Evolutionary conservation across 1,140 invertebrate species (phyloP), one percentile per base, ranked within the genome.

Genomic region (Mylabris phalerata): DNA sequence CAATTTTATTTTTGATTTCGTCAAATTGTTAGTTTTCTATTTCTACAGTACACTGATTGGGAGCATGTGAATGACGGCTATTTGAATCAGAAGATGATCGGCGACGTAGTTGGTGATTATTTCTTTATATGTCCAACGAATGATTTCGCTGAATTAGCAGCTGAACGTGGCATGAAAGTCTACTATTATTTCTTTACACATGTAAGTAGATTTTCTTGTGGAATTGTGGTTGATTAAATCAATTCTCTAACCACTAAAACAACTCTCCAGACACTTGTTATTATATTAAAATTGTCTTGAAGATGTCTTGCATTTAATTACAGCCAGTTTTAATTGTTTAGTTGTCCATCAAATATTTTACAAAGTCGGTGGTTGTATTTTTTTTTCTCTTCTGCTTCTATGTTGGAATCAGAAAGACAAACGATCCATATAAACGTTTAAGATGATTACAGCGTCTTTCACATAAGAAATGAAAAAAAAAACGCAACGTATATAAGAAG

Each of bases 171-270:
- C 24, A 84, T 88, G 71, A 84, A 87, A 59, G 89, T 93, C 42
- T 95, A 93, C 73, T 95, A 93, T 70, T 98, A 98, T 75, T 97
- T 92, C 73, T 93, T 93, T 72, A 92, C 89, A 32, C 91, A 93
- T 74, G 90, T 92, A 77, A 85, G 83, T 84, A 75, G 13, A 47
- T 32, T 32, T 32, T 32, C 32, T 32, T 5, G 32, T 32, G 19
- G 19, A 19, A 19, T 19, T 19, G n/a, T 13, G 6, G 44, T 46
- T 46, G 44, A 9, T 19, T 19, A 19, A 19, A 19, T 19, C 19
- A 1, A 19, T 19, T 19, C 19, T 19, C 1, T 19, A 19, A 19
- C 19, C 19, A 19, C 19, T 19, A 19, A 19, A 19, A 19, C 19
- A 19, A 19, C 19, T 19, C 19, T 19, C 19, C 19, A 19, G 19